Evolutionary conservation across 2,797 vertebrate species (phyloP), one percentile per base, ranked within the genome.

Genomic region (Pogonophryne albipinna): DNA sequence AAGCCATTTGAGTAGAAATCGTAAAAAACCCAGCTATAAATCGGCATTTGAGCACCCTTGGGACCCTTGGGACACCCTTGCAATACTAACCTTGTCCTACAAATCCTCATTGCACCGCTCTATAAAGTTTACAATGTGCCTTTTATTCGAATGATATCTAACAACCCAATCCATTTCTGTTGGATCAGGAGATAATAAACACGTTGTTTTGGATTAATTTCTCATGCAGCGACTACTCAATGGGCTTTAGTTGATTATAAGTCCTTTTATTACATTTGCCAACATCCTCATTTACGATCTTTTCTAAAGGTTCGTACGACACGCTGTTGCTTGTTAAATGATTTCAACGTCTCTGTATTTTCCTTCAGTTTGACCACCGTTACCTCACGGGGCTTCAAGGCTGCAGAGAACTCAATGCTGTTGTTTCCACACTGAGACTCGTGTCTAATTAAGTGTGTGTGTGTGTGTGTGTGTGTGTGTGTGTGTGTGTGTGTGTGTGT

Each of bases 371-470:
- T 44, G 61, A 83, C 61, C 41, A 15, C 47, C 7, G 1, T 44
- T 69, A 59, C 79, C 70, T 82, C 71, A 42, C 46, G 6, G 13
- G 41, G 74, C 65, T 72, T 68, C 51, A 45, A 64, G 55, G 63
- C 76, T 71, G 46, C 8, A 2, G 17, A 79, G 68, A 70, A 62
- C 59, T 42, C 69, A 6, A 20, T 58, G 3, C 69, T 38, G 74
- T 61, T 50, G 75, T 73, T 72, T 87, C 66, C 70, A 66, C 75
- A 41, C 67, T 6, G 66, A 82, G 56, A 74, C 80, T 61, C 4
- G 66, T 16, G 60, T 83, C 84, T 71, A 92, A 91, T 90, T 90
- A 89, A 82, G 76, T 63, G 62, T 74, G 79, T 51, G 65, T 74
- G 60, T 56, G 71, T 58, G 49, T 55, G 66, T 66, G 58, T 78